Percentiles rank a stretch among this genome's conserved stretches.
phyloP scores from a whole-genome alignment of 2,888 invertebrate genomes.

The Drosophila neotestacea region DNA sequence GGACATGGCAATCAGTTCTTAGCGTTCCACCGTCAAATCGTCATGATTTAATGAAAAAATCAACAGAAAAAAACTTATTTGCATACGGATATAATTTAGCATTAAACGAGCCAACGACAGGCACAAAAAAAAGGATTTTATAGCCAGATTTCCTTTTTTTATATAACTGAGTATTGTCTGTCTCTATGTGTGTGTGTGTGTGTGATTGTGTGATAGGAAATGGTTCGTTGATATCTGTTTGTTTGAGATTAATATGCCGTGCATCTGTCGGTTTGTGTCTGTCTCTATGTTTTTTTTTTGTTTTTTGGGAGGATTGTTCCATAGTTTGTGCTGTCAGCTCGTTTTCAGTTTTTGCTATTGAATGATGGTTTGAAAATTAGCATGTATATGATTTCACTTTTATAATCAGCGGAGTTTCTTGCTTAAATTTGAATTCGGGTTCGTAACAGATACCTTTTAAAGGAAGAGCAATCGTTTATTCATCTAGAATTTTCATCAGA shows the following conservation, averaged over 20 bases:
- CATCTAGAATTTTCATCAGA: no score
- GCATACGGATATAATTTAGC: constrained; percentile 83
- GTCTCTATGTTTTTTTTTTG: constrained; percentile 13
- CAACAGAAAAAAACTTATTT: constrained; percentile 78
- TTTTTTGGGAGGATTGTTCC: constrained; percentile 45
- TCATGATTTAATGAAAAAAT: constrained; percentile 82
- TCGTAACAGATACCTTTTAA: constrained; percentile 37
- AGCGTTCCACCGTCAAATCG: constrained; percentile 68
- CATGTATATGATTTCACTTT: constrained; percentile 82
- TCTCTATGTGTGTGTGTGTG: constrained; percentile 13
- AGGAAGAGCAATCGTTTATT: no score
- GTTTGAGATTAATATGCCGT: constrained; percentile 83
- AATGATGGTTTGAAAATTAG: constrained; percentile 80
- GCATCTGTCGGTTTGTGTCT: constrained; percentile 80
- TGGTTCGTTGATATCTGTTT: constrained; percentile 78
- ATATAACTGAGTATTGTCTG: constrained; percentile 42
- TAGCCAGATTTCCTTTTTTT: constrained; percentile 59
- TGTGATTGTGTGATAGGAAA: constrained; percentile 65
- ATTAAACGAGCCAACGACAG: constrained; percentile 74
- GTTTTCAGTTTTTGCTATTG: constrained; percentile 57
- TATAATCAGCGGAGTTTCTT: constrained; percentile 41
- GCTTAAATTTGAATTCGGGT: constrained; percentile 1
- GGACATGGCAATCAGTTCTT: constrained; percentile 50
- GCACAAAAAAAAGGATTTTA: constrained; percentile 69
- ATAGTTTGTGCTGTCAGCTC: constrained; percentile 57